These are phyloP conservation scores for Leptobrachium leishanense DNA, from an alignment of 2,113 vertebrate species.

Conservation along the genomic window DNA sequence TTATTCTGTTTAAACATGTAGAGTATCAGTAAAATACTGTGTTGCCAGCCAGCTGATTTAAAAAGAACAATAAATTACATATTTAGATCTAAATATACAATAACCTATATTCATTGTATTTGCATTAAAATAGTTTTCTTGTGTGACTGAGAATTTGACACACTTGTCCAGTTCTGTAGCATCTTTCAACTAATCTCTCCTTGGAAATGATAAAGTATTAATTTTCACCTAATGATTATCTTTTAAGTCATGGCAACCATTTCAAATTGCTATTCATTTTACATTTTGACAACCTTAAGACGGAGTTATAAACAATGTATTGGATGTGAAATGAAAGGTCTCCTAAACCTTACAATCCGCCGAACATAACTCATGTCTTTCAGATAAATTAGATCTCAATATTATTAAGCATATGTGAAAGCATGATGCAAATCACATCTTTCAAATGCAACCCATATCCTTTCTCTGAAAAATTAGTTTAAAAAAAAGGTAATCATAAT, in stretches of 20 bases:
- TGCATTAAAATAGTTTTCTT: not conserved
- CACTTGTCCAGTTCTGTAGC: conserved; percentile 60
- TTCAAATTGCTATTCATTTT: conserved; percentile 65
- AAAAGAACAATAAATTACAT: too few species aligned
- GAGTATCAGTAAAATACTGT: too few species aligned
- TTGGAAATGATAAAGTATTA: conserved; percentile 53
- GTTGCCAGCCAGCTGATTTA: too few species aligned
- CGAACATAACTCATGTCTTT: conserved; percentile 61
- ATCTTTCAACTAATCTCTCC: not conserved
- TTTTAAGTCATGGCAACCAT: conserved; percentile 62
- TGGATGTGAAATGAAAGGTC: conserved; percentile 64
- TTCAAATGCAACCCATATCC: too few species aligned
- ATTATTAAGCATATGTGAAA: conserved; percentile 73
- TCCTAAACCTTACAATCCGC: conserved; percentile 68
- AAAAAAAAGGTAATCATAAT: too few species aligned
- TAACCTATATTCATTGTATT: too few species aligned
- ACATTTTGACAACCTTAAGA: conserved; percentile 72
- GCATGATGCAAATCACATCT: too few species aligned
- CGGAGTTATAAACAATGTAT: conserved; percentile 58
- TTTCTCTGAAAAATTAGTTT: too few species aligned
- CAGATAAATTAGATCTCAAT: conserved; percentile 69
- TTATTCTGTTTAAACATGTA: too few species aligned
- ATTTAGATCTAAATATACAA: too few species aligned
- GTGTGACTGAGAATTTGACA: conserved; percentile 53
- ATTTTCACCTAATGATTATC: conserved; percentile 63